Conservation (phyloP, 30 jellyfish, hydroid and myxozoan genomes). For the Aurelia sp. region DNA sequence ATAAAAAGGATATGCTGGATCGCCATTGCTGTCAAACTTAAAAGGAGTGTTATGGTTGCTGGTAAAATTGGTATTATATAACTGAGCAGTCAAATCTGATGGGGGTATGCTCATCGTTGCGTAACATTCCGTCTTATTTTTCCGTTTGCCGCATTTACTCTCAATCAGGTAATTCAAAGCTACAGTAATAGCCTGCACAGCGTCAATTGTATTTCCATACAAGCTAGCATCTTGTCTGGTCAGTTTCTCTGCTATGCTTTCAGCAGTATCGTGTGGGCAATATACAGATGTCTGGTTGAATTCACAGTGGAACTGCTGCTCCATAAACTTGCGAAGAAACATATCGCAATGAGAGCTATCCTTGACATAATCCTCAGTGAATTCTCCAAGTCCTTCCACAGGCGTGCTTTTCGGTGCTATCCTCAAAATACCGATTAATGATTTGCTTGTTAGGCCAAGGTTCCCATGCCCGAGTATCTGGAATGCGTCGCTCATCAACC, state of each 20-base stretch:
- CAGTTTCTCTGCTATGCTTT: conserved; percentile 29
- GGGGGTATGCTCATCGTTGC: conserved; percentile 10
- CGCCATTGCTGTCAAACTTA: conserved; percentile 64
- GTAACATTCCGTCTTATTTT: conserved; percentile 10
- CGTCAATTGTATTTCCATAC: conserved; percentile 60
- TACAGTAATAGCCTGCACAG: conserved; percentile 53
- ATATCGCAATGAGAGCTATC: conserved; percentile 55
- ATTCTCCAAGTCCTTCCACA: conserved; percentile 47
- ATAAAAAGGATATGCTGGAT: conserved; percentile 67
- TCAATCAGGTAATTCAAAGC: conserved; percentile 24
- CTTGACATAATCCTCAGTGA: conserved; percentile 39
- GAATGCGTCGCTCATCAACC: conserved; percentile 95
- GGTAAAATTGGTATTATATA: conserved; percentile 53
- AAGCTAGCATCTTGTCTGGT: conserved; percentile 16
- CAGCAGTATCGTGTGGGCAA: conserved; percentile 35
- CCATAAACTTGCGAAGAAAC: conserved; percentile 71
- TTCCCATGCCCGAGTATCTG: conserved; percentile 42
- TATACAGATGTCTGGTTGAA: conserved; percentile 12
- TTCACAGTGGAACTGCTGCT: conserved; percentile 64
- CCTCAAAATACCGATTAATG: conserved; percentile 66
- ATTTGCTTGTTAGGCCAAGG: conserved; percentile 14
- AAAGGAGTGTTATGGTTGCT: conserved; percentile 33
- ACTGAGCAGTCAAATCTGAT: conserved; percentile 24
- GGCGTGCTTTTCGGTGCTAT: conserved; percentile 57
- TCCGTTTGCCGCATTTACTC: conserved; percentile 14